Percentiles rank a stretch among this genome's conserved stretches.
phyloP scores from a whole-genome alignment of 2,797 vertebrate genomes.

The Rallus crepitans region DNA sequence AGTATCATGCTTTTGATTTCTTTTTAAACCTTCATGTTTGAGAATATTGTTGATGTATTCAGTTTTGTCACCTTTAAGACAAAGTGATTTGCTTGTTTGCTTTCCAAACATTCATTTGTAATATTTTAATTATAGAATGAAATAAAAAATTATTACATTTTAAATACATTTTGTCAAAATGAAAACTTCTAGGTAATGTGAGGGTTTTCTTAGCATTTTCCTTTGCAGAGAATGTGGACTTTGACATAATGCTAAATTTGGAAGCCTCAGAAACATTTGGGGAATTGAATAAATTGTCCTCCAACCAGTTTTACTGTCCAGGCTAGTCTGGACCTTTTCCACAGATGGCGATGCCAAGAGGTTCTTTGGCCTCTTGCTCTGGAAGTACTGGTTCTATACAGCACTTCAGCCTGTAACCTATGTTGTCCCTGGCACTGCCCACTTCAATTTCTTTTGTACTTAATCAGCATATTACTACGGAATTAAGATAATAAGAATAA shows the following conservation, averaged over 20 bases:
- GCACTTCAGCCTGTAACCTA: neutral
- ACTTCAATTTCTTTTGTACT: neutral
- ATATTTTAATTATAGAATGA: neutral
- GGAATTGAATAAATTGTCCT: neutral
- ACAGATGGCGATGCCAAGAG: neutral
- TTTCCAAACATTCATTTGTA: neutral
- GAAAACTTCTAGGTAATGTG: neutral
- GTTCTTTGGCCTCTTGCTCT: neutral
- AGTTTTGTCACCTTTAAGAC: neutral
- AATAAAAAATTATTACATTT: neutral
- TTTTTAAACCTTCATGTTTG: neutral
- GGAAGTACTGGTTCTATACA: neutral
- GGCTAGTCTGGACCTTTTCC: neutral
- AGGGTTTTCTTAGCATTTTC: neutral
- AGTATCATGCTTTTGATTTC: neutral
- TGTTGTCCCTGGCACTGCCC: neutral
- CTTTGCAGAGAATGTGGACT: neutral
- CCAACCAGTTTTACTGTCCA: neutral
- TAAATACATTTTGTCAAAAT: neutral
- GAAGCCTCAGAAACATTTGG: neutral
- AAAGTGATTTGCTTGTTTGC: neutral
- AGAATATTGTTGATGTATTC: neutral
- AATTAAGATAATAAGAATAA: slow-evolving; percentile 54
- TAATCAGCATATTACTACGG: neutral
- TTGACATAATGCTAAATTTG: neutral